A percentile compares a stretch with the other conserved stretches of the same genome.
phyloP scores from a whole-genome alignment of 2,888 invertebrate species.

The Pseudanteris insignis region DNA sequence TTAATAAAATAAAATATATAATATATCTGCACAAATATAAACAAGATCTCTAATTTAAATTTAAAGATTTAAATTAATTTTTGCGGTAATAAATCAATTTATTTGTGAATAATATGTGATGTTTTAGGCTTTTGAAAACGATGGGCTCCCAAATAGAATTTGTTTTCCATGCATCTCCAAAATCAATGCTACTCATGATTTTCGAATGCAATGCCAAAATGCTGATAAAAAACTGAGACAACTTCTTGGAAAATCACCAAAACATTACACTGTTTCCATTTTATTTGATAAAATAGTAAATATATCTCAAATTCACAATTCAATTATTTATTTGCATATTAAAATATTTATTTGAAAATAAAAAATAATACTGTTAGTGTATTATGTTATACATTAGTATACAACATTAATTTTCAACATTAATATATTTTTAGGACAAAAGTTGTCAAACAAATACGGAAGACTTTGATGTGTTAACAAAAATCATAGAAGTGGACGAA shows the following conservation, averaged over 20 bases:
- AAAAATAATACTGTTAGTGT: background rate
- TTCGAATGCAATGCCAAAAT: constrained; percentile 54
- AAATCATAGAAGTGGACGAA: too few relatives aligned
- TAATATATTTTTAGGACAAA: too few relatives aligned
- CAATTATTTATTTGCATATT: background rate
- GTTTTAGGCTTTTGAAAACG: constrained; percentile 51
- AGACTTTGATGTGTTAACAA: too few relatives aligned
- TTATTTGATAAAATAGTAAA: constrained; percentile 8
- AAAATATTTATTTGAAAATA: background rate
- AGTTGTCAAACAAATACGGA: too few relatives aligned
- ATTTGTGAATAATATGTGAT: background rate
- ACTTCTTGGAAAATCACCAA: constrained; percentile 46
- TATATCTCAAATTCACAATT: constrained; percentile 4
- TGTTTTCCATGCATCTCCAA: constrained; percentile 52
- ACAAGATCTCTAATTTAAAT: too few relatives aligned
- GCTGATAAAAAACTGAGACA: constrained; percentile 52
- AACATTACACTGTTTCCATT: constrained; percentile 6
- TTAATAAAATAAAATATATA: too few relatives aligned
- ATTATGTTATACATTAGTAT: background rate
- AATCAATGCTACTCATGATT: constrained; percentile 52
- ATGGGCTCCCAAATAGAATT: constrained; percentile 55
- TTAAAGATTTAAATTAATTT: too few relatives aligned
- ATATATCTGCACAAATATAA: background rate
- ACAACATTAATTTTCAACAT: background rate
- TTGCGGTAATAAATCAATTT: constrained; percentile 1